A percentile compares a stretch with the other conserved stretches of the same genome.
Conservation (phyloP, 2,113 vertebrate species). For the Plotosus lineatus region DNA sequence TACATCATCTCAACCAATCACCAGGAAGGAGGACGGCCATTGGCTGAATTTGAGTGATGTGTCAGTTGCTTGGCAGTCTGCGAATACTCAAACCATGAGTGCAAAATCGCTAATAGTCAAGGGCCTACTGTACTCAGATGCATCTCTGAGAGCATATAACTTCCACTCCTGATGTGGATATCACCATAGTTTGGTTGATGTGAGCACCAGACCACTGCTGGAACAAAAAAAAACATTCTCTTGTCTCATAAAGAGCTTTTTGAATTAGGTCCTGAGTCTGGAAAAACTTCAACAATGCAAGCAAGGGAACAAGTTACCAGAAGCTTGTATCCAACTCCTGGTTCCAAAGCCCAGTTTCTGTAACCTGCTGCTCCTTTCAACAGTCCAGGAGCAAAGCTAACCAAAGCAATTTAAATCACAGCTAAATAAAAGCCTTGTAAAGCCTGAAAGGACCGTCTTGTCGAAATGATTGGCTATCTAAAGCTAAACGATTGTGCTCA, state of each 20-base stretch:
- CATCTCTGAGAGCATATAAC: background rate
- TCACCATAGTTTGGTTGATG: background rate
- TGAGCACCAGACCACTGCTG: background rate
- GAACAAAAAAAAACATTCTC: background rate
- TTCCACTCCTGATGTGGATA: background rate
- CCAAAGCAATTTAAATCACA: constrained; percentile 45
- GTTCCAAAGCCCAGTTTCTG: constrained; percentile 9
- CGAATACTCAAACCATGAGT: too few species aligned
- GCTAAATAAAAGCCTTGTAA: constrained; percentile 5
- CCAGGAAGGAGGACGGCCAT: too few species aligned
- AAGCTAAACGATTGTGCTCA: constrained; percentile 22
- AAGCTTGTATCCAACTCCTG: background rate
- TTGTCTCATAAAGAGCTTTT: background rate
- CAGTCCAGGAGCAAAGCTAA: constrained; percentile 31
- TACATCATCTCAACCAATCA: too few species aligned
- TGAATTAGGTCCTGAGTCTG: background rate
- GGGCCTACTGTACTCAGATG: too few species aligned
- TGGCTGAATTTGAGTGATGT: too few species aligned
- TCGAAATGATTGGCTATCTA: constrained; percentile 17
- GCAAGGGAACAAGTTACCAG: background rate
- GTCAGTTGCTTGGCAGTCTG: too few species aligned
- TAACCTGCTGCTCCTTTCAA: constrained; percentile 11
- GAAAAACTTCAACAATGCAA: background rate
- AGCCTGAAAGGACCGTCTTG: constrained; percentile 21
- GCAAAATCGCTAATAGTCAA: too few species aligned